Percentiles rank a stretch among this genome's conserved stretches.
phyloP scores from a whole-genome alignment of 2,888 invertebrate genomes.

The Unio delphinus region DNA sequence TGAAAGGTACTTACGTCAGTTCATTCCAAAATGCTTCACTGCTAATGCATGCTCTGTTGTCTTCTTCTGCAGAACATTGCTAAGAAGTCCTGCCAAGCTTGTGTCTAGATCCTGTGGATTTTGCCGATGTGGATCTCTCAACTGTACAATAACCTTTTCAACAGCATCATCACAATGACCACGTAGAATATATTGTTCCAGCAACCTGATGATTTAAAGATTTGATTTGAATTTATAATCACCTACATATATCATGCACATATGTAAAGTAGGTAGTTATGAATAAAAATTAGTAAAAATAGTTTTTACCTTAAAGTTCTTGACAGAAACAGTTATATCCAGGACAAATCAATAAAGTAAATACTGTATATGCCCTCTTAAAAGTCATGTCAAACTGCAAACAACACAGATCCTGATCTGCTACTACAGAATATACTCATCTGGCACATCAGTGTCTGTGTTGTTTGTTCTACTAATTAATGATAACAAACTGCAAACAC shows the following conservation, averaged over 20 bases:
- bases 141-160: constrained; percentile 15
- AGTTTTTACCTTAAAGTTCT: too few relatives aligned
- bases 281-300: too few relatives aligned
- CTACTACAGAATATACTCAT: too few relatives aligned
- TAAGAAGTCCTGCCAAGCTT: constrained; percentile 16
- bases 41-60: constrained; percentile 14
- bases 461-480: too few relatives aligned
- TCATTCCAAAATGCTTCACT: constrained; percentile 18
- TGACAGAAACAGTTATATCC: too few relatives aligned
- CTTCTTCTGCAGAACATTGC: constrained; percentile 17
- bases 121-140: constrained; percentile 17
- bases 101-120: constrained; percentile 32
- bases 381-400: too few relatives aligned
- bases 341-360: too few relatives aligned
- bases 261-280: too few relatives aligned
- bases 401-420: too few relatives aligned
- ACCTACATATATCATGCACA: background rate
- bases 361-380: too few relatives aligned
- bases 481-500: too few relatives aligned
- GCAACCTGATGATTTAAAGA: constrained; percentile 14
- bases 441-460: too few relatives aligned
- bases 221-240: background rate
- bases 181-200: constrained; percentile 35
- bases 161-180: constrained; percentile 14
- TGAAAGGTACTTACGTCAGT: constrained; percentile 23